Evolutionary conservation across 2,797 vertebrate genomes (phyloP).

Genomic region (Lindbergichthys nudifrons): DNA sequence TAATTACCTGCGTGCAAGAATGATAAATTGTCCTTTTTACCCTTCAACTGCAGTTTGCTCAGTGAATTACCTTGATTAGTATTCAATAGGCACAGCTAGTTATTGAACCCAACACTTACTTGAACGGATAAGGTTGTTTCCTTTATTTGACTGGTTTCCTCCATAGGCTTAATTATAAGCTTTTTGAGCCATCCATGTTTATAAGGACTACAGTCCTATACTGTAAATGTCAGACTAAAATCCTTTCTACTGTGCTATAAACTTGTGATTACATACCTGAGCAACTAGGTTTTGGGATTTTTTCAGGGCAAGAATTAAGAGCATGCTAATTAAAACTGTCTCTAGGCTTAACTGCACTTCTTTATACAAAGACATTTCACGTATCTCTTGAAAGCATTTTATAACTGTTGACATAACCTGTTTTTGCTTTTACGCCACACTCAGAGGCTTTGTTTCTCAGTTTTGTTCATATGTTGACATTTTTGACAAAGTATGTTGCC

Average conservation of each 20-base stretch:
- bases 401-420: conserved; percentile 44
- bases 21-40: conserved; percentile 78
- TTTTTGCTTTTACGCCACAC: conserved; percentile 42
- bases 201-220: conserved; percentile 41
- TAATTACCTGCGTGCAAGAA: conserved; percentile 70
- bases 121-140: conserved; percentile 75
- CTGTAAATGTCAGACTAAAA: conserved; percentile 37
- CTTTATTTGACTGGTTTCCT: conserved; percentile 63
- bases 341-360: conserved; percentile 42
- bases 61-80: conserved; percentile 74
- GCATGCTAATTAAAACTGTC: conserved; percentile 45
- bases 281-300: conserved; percentile 30
- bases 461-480: conserved; percentile 64
- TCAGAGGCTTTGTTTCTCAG: conserved; percentile 33
- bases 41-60: conserved; percentile 75
- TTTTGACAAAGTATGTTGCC: conserved; percentile 41
- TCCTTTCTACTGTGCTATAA: conserved; percentile 25
- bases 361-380: conserved; percentile 43
- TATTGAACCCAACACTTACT: conserved; percentile 77
- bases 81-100: conserved; percentile 69
- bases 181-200: conserved; percentile 50
- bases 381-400: conserved; percentile 53
- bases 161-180: conserved; percentile 46
- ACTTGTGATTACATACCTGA: conserved; percentile 43
- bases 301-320: conserved; percentile 56